A percentile compares a stretch with the other conserved stretches of the same genome.
Evolutionary conservation across 2,797 vertebrate genomes (phyloP).

Genomic region (Urocyon cinereoargenteus): DNA sequence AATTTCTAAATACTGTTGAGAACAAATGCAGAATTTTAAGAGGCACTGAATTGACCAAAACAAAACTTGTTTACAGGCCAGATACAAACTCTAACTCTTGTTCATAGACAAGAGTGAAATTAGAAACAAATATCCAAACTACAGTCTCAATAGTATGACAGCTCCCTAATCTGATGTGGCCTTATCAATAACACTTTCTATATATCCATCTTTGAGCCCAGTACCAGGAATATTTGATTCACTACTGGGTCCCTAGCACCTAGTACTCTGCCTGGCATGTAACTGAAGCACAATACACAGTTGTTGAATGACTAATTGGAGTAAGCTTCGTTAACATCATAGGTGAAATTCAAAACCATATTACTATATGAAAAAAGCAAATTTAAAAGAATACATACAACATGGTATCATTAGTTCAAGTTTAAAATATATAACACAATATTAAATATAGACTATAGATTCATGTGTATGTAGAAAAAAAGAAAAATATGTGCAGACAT

Average conservation of each 20-base stretch:
- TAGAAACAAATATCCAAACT: conserved; percentile 40
- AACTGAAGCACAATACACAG: neutral
- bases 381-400: neutral
- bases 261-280: neutral
- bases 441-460: neutral
- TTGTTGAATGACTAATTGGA: neutral
- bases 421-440: conserved; percentile 14
- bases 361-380: neutral
- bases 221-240: conserved; percentile 3
- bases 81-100: conserved; percentile 36
- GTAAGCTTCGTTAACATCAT: neutral
- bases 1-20: conserved; percentile 33
- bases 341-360: conserved; percentile 47
- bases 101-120: neutral
- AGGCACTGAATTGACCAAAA: conserved; percentile 38
- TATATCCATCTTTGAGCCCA: neutral
- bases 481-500: conserved; percentile 1
- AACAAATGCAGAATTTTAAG: conserved; percentile 38
- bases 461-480: neutral
- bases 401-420: conserved; percentile 31
- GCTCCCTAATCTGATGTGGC: neutral
- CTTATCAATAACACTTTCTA: conserved; percentile 22
- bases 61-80: conserved; percentile 22
- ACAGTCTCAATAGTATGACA: neutral
- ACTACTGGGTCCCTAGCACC: neutral